Evolutionary conservation across 2,113 vertebrate genomes (phyloP).

Genomic region (Bos indicus): DNA sequence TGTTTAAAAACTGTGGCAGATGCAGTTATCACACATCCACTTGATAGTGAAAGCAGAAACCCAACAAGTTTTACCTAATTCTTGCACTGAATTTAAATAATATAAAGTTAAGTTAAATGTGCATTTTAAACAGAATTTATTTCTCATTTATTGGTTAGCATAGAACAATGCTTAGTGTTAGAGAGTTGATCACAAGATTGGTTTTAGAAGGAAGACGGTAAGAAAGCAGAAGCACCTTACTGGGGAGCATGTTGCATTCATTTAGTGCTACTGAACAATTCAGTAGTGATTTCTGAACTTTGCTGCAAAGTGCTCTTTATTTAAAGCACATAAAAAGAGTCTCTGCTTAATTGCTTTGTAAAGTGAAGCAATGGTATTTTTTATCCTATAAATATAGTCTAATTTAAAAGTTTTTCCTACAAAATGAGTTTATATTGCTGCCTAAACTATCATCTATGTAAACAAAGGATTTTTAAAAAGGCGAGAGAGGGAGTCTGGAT

Average conservation of each 20-base stretch:
- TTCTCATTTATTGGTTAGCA: conserved; percentile 71
- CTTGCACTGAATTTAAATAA: conserved; percentile 79
- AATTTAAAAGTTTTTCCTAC: conserved; percentile 79
- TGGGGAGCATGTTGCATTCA: conserved; percentile 36
- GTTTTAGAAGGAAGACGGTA: conserved; percentile 34
- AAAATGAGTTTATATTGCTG: conserved; percentile 76
- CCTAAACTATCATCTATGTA: conserved; percentile 73
- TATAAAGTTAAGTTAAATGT: conserved; percentile 55
- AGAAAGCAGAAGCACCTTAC: conserved; percentile 73
- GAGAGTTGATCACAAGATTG: conserved; percentile 33
- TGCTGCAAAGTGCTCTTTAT: conserved; percentile 69
- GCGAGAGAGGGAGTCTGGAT: background rate
- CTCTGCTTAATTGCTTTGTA: conserved; percentile 66
- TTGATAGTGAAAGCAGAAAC: conserved; percentile 61
- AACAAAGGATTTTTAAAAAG: conserved; percentile 66
- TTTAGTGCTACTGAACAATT: conserved; percentile 25
- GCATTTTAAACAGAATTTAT: conserved; percentile 71
- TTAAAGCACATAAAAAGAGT: conserved; percentile 71
- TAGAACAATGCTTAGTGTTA: conserved; percentile 57
- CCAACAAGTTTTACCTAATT: conserved; percentile 57
- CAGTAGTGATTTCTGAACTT: conserved; percentile 52
- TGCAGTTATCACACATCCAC: conserved; percentile 57
- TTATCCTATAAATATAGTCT: conserved; percentile 75
- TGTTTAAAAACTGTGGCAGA: conserved; percentile 50
- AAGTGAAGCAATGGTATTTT: conserved; percentile 72